These are phyloP conservation scores for Exocentrus adspersus DNA, from an alignment of 2,888 invertebrate genomes.

Conservation along the genomic window DNA sequence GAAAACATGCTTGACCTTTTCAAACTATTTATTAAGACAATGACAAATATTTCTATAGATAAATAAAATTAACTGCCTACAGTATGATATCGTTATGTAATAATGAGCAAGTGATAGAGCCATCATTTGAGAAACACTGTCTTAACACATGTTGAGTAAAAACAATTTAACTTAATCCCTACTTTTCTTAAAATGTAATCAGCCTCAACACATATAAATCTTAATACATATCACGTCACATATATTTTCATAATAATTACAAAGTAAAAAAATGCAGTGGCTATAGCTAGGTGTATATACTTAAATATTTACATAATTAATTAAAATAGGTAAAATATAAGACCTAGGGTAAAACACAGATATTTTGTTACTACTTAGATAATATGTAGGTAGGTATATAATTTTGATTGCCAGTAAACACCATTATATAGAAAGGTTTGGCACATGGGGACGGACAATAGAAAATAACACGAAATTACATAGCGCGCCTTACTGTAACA, in stretches of 20 bases:
- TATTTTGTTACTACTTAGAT: too few relatives aligned
- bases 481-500: slow-evolving; percentile 16
- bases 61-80: slow-evolving; percentile 32
- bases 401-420: slow-evolving; percentile 25
- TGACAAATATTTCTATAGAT: slow-evolving; percentile 21
- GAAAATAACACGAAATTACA: slow-evolving; percentile 23
- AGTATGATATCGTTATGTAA: slow-evolving; percentile 30
- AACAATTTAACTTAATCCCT: slow-evolving; percentile 46
- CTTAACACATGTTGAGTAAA: slow-evolving; percentile 47
- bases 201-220: slow-evolving; percentile 53
- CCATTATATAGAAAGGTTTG: slow-evolving; percentile 36
- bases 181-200: slow-evolving; percentile 50
- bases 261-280: slow-evolving; percentile 17
- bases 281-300: too few relatives aligned
- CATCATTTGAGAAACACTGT: slow-evolving; percentile 36
- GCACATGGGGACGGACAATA: slow-evolving; percentile 46
- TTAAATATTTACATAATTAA: slow-evolving; percentile 18
- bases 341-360: slow-evolving; percentile 4
- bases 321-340: slow-evolving; percentile 21
- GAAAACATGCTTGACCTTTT: slow-evolving; percentile 18
- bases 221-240: slow-evolving; percentile 50
- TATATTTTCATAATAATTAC: slow-evolving; percentile 24
- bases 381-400: too few relatives aligned
- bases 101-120: slow-evolving; percentile 51
- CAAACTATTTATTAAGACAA: slow-evolving; percentile 37